A percentile compares a stretch with the other conserved stretches of the same genome.
These are phyloP conservation scores for Plumapathes pennacea DNA, from an alignment of 92 coral and sea anemone species.

Conservation along the genomic window DNA sequence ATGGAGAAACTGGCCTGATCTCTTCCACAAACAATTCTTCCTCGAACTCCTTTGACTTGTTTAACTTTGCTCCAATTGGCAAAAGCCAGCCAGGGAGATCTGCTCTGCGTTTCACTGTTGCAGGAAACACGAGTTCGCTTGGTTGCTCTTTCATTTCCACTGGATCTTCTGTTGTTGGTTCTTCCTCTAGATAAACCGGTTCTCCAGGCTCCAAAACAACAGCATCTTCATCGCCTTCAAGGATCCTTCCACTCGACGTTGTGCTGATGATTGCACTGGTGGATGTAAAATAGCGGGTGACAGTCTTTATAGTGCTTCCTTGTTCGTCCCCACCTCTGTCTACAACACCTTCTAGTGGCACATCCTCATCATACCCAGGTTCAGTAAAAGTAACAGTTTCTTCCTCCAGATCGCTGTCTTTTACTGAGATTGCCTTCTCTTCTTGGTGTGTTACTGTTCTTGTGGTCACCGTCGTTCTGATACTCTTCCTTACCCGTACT, in stretches of 20 bases:
- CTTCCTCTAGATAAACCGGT: conserved; percentile 24
- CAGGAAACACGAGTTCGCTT: too few species aligned
- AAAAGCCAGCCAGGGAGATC: conserved; percentile 37
- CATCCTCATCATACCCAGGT: conserved; percentile 4
- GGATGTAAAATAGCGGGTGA: conserved; percentile 9
- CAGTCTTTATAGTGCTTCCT: conserved; percentile 24
- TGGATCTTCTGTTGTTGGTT: conserved; percentile 8
- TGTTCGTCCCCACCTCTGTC: conserved; percentile 38
- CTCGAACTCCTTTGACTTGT: too few species aligned
- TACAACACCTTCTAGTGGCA: conserved; percentile 19
- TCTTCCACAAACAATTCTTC: conserved; percentile 27
- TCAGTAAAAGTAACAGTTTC: not conserved
- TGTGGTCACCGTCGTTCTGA: conserved; percentile 45
- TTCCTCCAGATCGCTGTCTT: not conserved
- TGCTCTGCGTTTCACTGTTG: conserved; percentile 24
- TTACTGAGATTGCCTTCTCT: not conserved
- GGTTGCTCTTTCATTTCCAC: too few species aligned
- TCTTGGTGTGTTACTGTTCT: too few species aligned
- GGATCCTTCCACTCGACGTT: conserved; percentile 4
- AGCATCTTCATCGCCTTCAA: conserved; percentile 21
- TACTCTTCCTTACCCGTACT: conserved; percentile 46
- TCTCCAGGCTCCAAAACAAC: conserved; percentile 30
- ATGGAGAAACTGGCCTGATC: conserved; percentile 22
- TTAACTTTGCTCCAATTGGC: too few species aligned
- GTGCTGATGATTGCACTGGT: conserved; percentile 2